Percentiles rank a stretch among this genome's conserved stretches.
phyloP scores from a whole-genome alignment of 2,888 invertebrate genomes.

The Siphlonurus alternatus region DNA sequence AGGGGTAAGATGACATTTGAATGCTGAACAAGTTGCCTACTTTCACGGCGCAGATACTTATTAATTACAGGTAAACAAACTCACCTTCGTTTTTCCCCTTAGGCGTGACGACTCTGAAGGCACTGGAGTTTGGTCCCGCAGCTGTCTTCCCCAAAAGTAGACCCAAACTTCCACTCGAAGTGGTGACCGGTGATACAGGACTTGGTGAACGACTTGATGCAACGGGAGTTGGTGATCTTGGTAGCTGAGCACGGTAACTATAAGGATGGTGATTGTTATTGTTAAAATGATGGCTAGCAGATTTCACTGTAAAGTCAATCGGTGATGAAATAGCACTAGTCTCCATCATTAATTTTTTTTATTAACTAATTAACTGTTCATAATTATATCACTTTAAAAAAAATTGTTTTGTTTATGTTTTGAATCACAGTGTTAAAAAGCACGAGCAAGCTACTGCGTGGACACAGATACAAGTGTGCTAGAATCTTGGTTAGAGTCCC shows the following conservation, averaged over 20 bases:
- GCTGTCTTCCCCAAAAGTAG: neutral
- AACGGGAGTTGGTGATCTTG: neutral
- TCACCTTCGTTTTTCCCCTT: constrained; percentile 27
- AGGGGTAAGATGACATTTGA: too few species aligned
- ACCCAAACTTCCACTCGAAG: neutral
- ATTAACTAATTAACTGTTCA: too few species aligned
- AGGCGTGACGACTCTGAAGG: constrained; percentile 48
- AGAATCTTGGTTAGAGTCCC: neutral
- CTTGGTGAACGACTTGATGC: neutral
- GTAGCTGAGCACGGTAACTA: neutral
- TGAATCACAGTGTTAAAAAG: neutral
- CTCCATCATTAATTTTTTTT: neutral
- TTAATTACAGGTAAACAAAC: too few species aligned
- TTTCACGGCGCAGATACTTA: too few species aligned
- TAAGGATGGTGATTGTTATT: neutral
- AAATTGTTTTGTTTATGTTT: neutral
- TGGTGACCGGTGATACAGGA: neutral
- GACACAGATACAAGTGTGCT: neutral
- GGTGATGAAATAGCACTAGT: neutral
- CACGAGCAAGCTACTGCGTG: neutral
- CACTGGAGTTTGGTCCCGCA: constrained; percentile 26
- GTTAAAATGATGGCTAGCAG: neutral
- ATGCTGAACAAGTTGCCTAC: too few species aligned
- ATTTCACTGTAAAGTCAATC: neutral
- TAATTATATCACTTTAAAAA: neutral